Conservation (phyloP, 2,113 vertebrate genomes). For the Eidolon helvum region DNA sequence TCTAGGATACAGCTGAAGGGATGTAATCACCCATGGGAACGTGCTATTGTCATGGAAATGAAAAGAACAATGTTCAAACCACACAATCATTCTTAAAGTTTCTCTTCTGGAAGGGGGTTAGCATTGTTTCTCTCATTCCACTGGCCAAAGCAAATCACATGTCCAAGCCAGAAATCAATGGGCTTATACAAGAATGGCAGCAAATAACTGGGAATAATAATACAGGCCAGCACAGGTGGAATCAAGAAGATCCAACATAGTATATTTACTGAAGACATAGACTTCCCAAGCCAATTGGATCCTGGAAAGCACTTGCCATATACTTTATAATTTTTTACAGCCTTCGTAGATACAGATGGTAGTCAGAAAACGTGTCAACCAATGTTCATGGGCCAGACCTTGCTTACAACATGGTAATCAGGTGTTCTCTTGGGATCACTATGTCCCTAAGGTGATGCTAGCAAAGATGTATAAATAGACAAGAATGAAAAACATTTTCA, state of each 20-base stretch:
- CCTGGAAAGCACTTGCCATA: neutral
- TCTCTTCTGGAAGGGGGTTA: neutral
- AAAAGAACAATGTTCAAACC: neutral
- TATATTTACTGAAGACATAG: neutral
- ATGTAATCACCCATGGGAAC: neutral
- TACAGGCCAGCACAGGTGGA: fast-evolving
- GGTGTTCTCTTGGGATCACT: neutral
- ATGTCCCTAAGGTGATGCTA: neutral
- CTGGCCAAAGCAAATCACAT: neutral
- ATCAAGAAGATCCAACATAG: fast-evolving
- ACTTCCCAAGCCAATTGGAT: neutral
- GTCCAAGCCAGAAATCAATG: too few relatives aligned
- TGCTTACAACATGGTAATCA: neutral
- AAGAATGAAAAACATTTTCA: neutral
- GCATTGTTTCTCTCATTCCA: neutral
- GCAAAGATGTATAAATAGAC: neutral
- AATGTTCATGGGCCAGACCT: neutral
- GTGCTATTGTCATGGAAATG: neutral
- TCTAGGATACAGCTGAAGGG: neutral
- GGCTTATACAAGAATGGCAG: fast-evolving
- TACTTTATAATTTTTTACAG: neutral
- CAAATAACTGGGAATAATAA: fast-evolving
- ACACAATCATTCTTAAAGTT: neutral
- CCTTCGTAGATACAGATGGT: neutral
- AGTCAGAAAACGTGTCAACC: too few relatives aligned